These are phyloP conservation scores for Tortrix viridana DNA, from an alignment of 2,888 invertebrate genomes.

Conservation along the genomic window DNA sequence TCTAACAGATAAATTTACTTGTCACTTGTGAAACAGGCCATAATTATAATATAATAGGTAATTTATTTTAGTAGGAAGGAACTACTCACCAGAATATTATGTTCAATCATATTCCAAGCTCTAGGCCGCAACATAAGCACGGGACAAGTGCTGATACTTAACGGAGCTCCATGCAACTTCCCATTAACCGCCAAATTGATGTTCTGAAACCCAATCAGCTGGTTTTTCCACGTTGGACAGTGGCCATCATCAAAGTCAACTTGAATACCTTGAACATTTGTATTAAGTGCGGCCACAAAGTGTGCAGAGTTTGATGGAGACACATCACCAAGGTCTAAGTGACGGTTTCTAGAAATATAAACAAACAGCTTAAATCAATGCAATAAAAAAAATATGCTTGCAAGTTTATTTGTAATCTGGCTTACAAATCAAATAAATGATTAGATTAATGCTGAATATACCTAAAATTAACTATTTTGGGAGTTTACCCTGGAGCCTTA, in stretches of 20 bases:
- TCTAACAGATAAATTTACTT: too few species aligned
- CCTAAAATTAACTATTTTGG: too few species aligned
- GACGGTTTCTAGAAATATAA: slow-evolving; percentile 79
- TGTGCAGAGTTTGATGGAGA: slow-evolving; percentile 85
- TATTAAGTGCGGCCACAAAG: slow-evolving; percentile 80
- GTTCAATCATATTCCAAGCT: slow-evolving; percentile 90
- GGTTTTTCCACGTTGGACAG: slow-evolving; percentile 89
- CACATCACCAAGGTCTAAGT: slow-evolving; percentile 87
- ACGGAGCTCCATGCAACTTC: slow-evolving; percentile 76
- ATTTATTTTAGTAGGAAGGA: too few species aligned
- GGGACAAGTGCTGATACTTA: slow-evolving; percentile 81
- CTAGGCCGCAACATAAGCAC: slow-evolving; percentile 87
- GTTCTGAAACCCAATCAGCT: slow-evolving; percentile 86
- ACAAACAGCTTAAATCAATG: too few species aligned
- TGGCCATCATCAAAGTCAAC: slow-evolving; percentile 90
- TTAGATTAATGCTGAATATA: too few species aligned
- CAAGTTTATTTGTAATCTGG: too few species aligned
- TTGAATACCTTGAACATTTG: slow-evolving; percentile 85
- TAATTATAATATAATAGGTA: too few species aligned
- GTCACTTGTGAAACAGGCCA: too few species aligned
- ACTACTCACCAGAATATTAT: slow-evolving; percentile 80
- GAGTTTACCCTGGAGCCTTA: too few species aligned
- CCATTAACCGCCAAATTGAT: slow-evolving; percentile 83
- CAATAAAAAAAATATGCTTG: too few species aligned
- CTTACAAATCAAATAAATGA: too few species aligned